Evolutionary conservation across 2,113 vertebrate genomes (phyloP).

Genomic region (Silurus glanis): DNA sequence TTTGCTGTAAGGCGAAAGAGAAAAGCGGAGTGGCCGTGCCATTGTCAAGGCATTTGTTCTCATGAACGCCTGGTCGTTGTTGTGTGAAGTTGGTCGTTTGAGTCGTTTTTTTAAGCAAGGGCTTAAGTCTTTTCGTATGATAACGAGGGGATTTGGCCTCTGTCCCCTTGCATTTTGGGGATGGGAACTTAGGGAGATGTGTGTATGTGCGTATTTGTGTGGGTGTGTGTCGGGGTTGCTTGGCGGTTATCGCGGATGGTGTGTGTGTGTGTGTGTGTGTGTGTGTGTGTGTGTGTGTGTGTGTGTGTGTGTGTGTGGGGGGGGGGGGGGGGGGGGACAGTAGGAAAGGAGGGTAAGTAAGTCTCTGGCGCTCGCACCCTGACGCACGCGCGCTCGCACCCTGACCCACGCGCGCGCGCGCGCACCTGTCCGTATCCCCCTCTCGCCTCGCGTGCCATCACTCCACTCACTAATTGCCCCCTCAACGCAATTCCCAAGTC

Average conservation of each 20-base stretch:
- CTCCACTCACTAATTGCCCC: conserved; percentile 70
- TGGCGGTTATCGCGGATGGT: too few relatives aligned
- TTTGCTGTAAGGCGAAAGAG: conserved; percentile 65
- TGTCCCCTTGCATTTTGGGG: conserved; percentile 65
- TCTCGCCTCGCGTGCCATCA: conserved; percentile 79
- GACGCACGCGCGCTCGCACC: neutral
- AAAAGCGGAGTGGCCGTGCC: conserved; percentile 63
- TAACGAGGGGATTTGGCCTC: conserved; percentile 74
- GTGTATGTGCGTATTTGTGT: conserved; percentile 40
- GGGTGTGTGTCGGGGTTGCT: neutral
- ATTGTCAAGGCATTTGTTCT: conserved; percentile 81
- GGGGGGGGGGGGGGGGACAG: neutral
- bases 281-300: neutral
- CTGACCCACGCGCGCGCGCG: neutral
- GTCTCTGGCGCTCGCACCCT: neutral
- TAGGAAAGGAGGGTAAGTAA: too few relatives aligned
- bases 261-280: conserved; percentile 39
- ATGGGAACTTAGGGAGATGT: conserved; percentile 7
- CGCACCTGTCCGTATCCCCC: conserved; percentile 59
- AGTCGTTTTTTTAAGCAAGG: conserved; percentile 65
- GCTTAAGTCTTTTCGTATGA: conserved; percentile 77
- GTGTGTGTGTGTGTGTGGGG: neutral
- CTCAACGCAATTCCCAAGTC: conserved; percentile 62
- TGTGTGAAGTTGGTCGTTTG: conserved; percentile 69
- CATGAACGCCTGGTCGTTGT: conserved; percentile 75